A percentile compares a stretch with the other conserved stretches of the same genome.
Conservation (phyloP, 2,888 invertebrate species). For the Macroteleia sp. region DNA sequence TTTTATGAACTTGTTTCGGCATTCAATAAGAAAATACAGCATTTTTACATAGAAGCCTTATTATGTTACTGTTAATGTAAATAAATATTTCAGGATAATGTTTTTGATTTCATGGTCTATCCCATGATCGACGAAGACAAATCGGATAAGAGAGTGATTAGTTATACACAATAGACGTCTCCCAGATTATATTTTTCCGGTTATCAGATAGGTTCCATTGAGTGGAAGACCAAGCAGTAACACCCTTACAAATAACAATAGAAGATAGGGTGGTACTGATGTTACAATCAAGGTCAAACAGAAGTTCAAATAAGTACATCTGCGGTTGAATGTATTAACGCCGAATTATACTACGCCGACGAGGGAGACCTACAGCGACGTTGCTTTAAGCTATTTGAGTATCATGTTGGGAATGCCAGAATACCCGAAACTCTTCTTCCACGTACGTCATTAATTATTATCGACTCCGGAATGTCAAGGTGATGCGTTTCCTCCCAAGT, state of each 20-base stretch:
- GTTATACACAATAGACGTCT: slow-evolving; percentile 31
- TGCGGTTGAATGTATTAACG: slow-evolving; percentile 65
- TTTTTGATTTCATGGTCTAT: no score
- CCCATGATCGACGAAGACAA: no score
- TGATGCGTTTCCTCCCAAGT: slow-evolving; percentile 22
- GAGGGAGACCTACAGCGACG: slow-evolving; percentile 57
- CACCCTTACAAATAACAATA: slow-evolving; percentile 55
- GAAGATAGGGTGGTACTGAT: slow-evolving; percentile 45
- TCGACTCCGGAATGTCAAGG: slow-evolving; percentile 37
- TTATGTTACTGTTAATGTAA: no score
- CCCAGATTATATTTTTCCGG: slow-evolving; percentile 48
- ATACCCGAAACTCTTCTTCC: slow-evolving; percentile 35
- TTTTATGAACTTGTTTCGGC: no score
- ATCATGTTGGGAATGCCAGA: slow-evolving; percentile 19
- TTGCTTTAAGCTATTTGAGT: slow-evolving; percentile 37
- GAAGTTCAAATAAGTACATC: slow-evolving; percentile 61
- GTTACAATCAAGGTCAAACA: slow-evolving; percentile 62
- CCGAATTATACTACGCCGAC: slow-evolving; percentile 46
- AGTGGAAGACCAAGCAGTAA: slow-evolving; percentile 40
- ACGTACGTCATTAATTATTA: slow-evolving; percentile 50
- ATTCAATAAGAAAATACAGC: no score
- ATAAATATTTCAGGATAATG: no score
- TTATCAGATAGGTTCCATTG: slow-evolving; percentile 40
- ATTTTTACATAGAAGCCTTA: no score
- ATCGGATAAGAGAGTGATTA: slow-evolving; percentile 17